Base-by-base conservation (phyloP, 2,888 invertebrate genomes). In the Kuschelorhynchus macadamiae region DNA sequence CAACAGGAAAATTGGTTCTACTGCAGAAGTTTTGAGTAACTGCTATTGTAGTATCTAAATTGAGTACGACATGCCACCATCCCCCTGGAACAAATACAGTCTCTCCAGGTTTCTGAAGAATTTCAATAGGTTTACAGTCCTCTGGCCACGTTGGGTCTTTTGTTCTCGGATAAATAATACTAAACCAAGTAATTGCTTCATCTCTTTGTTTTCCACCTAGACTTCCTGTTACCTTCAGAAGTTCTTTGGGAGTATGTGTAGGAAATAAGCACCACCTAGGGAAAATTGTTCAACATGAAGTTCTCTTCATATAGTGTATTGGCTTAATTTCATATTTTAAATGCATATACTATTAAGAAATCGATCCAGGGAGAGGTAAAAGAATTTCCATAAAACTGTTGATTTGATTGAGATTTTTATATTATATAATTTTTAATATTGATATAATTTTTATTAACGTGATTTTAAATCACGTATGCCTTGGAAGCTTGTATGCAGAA, bases 41-140 rank as follows among this genome's bases (percentile, higher is more conserved):
- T 9, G 99, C 99, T 47, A 99, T 92, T 0, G 99, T 98, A 71
- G 93, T 91, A 79, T 98, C 97, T 70, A 99, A 85, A 85, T 99
- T 99, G 25, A 99, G 87, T 11, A 99, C 99, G 16, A 99, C 99
- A 83, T 99, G 99, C 99, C 99, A 99, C 98, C 98, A 99, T 8
- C 99, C 99, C 14, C 97, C 97, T 8, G 98, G 98, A 60, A 98
- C 97, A 85, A 97, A 98, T 25, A 98, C 97, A 2, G 98, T 98
- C 82, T 98, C 98, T 16, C 98, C 98, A 11, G 98, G 97, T 76
- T 91, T 89, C 83, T 98, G 98, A 3, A 98, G 86, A 76, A 98
- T 94, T 86, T 98, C 98, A 71, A 97, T 89, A 52, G 98, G 97
- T 82, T 92, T 90, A 83, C 89, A 98, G 82, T 97, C 92, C 76